phyloP scores from a whole-genome alignment of 1,140 invertebrate genomes.

The Pogonomyrmex barbatus region DNA sequence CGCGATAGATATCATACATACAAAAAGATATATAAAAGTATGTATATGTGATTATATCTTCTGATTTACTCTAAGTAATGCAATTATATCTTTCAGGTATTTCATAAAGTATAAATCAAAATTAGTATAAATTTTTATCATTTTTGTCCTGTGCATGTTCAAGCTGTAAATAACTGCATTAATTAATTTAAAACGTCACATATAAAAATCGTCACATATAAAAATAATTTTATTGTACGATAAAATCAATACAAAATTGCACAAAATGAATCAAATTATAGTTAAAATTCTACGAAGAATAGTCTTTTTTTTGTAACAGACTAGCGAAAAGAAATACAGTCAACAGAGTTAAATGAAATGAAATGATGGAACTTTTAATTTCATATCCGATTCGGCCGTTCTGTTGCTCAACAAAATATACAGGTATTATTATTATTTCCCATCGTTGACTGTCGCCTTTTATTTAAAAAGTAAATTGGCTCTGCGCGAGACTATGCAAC shows the following conservation, averaged over 20 bases:
- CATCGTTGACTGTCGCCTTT: neutral
- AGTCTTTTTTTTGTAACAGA: neutral
- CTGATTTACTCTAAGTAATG: neutral
- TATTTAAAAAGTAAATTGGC: conserved; percentile 27
- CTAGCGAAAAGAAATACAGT: neutral
- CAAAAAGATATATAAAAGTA: neutral
- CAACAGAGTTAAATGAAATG: neutral
- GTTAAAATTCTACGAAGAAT: neutral
- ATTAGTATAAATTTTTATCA: neutral
- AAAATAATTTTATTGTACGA: neutral
- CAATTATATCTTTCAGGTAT: neutral
- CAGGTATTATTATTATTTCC: neutral
- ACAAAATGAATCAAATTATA: neutral
- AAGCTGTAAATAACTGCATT: conserved; percentile 4
- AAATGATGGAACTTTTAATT: conserved; percentile 17
- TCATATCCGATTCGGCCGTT: neutral
- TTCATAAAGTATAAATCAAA: neutral
- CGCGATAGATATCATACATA: neutral
- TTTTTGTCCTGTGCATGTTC: neutral
- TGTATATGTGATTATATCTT: neutral
- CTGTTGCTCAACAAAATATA: neutral
- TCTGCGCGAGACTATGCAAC: neutral
- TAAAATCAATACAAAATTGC: neutral
- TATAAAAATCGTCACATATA: neutral
- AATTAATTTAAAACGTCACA: neutral